Percentiles rank a stretch among this genome's conserved stretches.
These are phyloP conservation scores for Rhea pennata DNA, from an alignment of 2,113 vertebrate genomes.

Conservation along the genomic window DNA sequence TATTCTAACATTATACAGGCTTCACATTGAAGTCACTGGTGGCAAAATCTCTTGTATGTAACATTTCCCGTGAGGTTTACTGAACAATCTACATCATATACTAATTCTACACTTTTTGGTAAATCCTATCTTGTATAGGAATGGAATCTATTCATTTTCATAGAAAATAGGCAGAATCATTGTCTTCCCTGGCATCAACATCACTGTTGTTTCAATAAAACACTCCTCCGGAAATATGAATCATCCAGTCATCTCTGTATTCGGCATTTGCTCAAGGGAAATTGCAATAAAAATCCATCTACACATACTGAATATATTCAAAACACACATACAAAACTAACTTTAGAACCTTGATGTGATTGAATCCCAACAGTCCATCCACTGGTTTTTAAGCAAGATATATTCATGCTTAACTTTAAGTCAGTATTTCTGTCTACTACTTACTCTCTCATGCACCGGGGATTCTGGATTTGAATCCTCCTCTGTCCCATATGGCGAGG, in stretches of 20 bases:
- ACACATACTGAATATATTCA: not conserved
- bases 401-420: not conserved
- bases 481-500: slow-evolving; percentile 91
- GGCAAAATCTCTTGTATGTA: not conserved
- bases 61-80: not conserved
- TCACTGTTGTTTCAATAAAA: slow-evolving; percentile 6
- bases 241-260: not conserved
- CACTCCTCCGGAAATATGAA: slow-evolving; percentile 26
- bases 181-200: not conserved
- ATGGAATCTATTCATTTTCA: not conserved
- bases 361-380: not conserved
- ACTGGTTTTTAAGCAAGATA: not conserved
- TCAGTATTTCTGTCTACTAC: slow-evolving; percentile 35
- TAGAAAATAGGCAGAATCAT: not conserved
- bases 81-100: not conserved
- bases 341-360: not conserved
- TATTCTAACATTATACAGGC: not conserved
- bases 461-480: slow-evolving; percentile 91
- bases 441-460: slow-evolving; percentile 90
- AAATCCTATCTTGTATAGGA: not conserved
- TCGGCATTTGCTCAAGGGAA: not conserved
- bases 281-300: not conserved
- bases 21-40: not conserved
- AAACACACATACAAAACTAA: not conserved
- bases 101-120: not conserved